Evolutionary conservation across 1,140 invertebrate genomes (phyloP), one percentile per base, ranked within the genome.

Genomic region (Andrena cerasifolii): DNA sequence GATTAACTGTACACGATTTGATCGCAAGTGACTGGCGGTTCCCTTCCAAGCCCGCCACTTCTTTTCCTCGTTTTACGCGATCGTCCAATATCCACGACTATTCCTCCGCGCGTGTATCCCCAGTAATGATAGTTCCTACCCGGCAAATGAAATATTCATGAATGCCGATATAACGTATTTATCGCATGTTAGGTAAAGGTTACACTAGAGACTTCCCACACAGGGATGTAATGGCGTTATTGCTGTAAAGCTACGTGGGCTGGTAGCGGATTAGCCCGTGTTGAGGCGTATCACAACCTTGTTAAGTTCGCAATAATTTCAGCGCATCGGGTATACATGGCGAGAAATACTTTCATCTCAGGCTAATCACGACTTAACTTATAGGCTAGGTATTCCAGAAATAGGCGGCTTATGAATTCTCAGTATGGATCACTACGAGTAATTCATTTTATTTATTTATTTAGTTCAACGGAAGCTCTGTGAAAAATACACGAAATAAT

Each of bases 131-230:
- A 40, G 33, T 14, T 40, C 7, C 14, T 16, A 7, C 14, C 1
- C 16, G 21, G 18, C 31, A 54, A 54, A 66, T 67, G 62, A 75
- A 75, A 75, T 75, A 76, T 76, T 75, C 73, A 47, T 28, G 63
- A 47, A 58, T 2, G 6, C 10, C 71, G 47, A 58, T 58, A 24
- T 33, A 75, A 75, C 40, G 40, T 33, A 58, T 47, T 67, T 58
- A 36, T 67, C 26, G 28, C 51, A 5, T 47, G 73, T 67, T 36
- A 54, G 63, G 40, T 56, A 58, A 68, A 67, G 63, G 40, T 58
- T 68, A 28, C 40, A 36, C 63, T 26, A 36, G 40, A 58, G 33
- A 68, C 14, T 75, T 75, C 14, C 16, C n/a, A 40, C 36, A 36
- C 40, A 33, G 33, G 61, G 33, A 33, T 65, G 62, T 33, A 47